Evolutionary conservation across 2,888 invertebrate genomes (phyloP), one percentile per base, ranked within the genome.

Genomic region (Diploptera punctata): DNA sequence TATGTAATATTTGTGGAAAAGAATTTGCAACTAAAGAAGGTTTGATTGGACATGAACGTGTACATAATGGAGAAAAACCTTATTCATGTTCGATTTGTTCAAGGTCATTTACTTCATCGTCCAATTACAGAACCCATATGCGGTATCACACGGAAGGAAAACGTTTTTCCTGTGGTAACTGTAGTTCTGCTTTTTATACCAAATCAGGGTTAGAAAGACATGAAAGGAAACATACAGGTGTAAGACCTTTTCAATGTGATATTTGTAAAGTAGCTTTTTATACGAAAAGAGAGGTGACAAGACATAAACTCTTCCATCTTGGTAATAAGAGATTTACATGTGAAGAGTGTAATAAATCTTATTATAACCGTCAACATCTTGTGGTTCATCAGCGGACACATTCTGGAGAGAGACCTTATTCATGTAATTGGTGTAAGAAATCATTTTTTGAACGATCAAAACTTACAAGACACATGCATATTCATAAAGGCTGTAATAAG

Each of bases 191-290:
- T 21, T 68, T 68, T 33, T 68, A 57, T 38, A 68, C 68, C 1
- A 68, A 68, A n/a, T 68, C 68, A 38, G 68, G 68, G 18, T 26
- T 68, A n/a, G 57, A 68, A 18, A 31, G 57, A n/a, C 68, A 68
- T 43, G 57, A 68, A 18, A 19, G 38, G 5, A 16, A 57, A 19
- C 68, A 68, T 43, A 38, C 68, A 24, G 68, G 68, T 38, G 43
- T 57, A 10, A 68, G 57, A 18, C 43, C 68, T 29, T 68, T 68
- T 26, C 33, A 33, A 16, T 68, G 68, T 57, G 68, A 68, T 54
- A 43, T 68, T 10, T 68, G 68, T 43, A 26, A 2, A 21, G 43
- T 57, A n/a, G 52, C 54, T 18, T 68, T 68, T 18, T 68, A 68
- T 57, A 57, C 68, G 3, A 68, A 68, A 57, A 33, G 68, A 68